A percentile compares a stretch with the other conserved stretches of the same genome.
These are phyloP conservation scores for Agrochola lychnidis DNA, from an alignment of 2,888 invertebrate genomes.

Conservation along the genomic window DNA sequence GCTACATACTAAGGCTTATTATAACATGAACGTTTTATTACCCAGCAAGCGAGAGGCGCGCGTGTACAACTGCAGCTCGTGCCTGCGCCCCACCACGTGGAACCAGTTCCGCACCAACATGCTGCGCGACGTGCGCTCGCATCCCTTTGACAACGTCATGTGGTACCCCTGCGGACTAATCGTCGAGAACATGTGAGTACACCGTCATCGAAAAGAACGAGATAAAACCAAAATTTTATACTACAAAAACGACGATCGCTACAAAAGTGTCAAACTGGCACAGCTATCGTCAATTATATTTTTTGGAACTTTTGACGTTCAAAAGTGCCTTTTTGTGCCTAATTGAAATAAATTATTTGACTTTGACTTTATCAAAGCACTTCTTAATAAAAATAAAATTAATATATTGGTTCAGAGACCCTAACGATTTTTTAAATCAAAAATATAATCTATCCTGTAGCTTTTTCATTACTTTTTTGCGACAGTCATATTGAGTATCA, in stretches of 20 bases:
- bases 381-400: too few species aligned
- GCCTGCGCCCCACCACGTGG: conserved; percentile 93
- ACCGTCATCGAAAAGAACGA: background rate
- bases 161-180: conserved; percentile 92
- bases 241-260: too few species aligned
- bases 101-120: conserved; percentile 90
- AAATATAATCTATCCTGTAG: too few species aligned
- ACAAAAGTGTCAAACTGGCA: background rate
- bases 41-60: conserved; percentile 78
- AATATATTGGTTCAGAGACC: too few species aligned
- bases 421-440: too few species aligned
- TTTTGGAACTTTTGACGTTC: too few species aligned
- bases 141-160: conserved; percentile 92
- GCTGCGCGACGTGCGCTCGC: conserved; percentile 85
- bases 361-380: too few species aligned
- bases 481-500: background rate
- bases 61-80: conserved; percentile 95
- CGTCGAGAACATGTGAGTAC: conserved; percentile 86
- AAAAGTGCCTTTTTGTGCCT: too few species aligned
- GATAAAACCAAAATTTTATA: background rate
- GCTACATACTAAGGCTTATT: background rate
- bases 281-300: too few species aligned
- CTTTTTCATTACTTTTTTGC: too few species aligned
- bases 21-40: background rate
- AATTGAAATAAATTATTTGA: too few species aligned